These are phyloP conservation scores for Cephus rjabovi DNA, from an alignment of 2,888 invertebrate genomes.

Conservation along the genomic window DNA sequence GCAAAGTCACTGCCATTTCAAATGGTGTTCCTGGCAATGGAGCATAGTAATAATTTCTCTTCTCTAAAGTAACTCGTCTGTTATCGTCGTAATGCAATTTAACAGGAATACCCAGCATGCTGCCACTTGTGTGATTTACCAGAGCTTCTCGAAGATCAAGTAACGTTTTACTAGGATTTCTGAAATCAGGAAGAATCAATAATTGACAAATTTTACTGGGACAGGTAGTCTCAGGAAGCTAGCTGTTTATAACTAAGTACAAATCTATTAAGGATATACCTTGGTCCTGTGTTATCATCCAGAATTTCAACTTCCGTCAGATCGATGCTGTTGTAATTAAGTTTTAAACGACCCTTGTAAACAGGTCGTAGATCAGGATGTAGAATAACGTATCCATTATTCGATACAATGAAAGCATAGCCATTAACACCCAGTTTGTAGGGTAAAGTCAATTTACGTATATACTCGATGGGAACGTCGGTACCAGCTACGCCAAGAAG, in stretches of 20 bases:
- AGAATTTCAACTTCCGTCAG: slow-evolving; percentile 94
- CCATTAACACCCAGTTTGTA: slow-evolving; percentile 97
- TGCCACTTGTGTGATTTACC: slow-evolving; percentile 78
- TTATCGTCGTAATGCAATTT: slow-evolving; percentile 88
- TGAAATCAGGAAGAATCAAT: slow-evolving; percentile 20
- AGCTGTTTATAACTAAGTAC: not conserved
- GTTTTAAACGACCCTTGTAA: slow-evolving; percentile 77
- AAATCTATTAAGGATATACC: slow-evolving; percentile 62
- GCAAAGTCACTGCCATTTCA: slow-evolving; percentile 86
- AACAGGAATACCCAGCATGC: slow-evolving; percentile 76
- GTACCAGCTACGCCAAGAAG: slow-evolving; percentile 96
- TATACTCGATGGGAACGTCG: slow-evolving; percentile 92
- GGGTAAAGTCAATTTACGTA: slow-evolving; percentile 88
- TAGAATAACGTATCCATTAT: slow-evolving; percentile 94
- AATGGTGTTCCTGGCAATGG: slow-evolving; percentile 88
- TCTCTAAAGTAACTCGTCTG: slow-evolving; percentile 84
- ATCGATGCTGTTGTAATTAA: slow-evolving; percentile 97
- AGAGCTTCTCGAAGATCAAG: slow-evolving; percentile 75
- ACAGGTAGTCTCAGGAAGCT: not conserved
- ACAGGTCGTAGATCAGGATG: slow-evolving; percentile 94
- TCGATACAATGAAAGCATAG: slow-evolving; percentile 96
- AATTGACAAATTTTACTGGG: not conserved
- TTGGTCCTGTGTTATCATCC: slow-evolving; percentile 75
- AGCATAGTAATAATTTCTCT: slow-evolving; percentile 86
- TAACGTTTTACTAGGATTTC: slow-evolving; percentile 54